These are phyloP conservation scores for Clinocottus analis DNA, from an alignment of 2,113 vertebrate genomes.

Conservation along the genomic window DNA sequence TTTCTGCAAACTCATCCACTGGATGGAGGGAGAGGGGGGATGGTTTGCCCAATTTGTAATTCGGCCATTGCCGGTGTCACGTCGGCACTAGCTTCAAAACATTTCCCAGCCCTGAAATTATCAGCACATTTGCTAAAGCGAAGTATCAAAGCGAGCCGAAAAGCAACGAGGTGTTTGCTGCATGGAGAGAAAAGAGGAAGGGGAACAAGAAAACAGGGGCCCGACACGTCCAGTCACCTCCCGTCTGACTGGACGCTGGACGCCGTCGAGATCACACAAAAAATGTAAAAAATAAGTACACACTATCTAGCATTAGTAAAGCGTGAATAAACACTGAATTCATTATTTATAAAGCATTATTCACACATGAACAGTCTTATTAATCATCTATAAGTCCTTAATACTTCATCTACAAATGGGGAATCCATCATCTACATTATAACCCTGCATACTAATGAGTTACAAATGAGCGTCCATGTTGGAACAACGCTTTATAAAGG, in stretches of 20 bases:
- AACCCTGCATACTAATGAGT: no score
- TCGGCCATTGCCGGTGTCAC: neutral
- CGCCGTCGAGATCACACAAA: neutral
- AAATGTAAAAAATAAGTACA: neutral
- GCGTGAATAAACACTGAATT: no score
- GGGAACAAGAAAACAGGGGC: neutral
- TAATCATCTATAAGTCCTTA: no score
- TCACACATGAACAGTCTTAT: no score
- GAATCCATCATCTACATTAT: no score
- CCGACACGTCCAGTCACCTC: slow-evolving; percentile 15
- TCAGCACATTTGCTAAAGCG: neutral
- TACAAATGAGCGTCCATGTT: no score
- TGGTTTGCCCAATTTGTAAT: neutral
- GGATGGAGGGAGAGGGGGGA: no score
- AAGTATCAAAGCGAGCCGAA: neutral
- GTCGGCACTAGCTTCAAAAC: neutral
- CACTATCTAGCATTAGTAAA: no score
- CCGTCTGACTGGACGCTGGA: slow-evolving; percentile 6
- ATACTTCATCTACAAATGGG: no score
- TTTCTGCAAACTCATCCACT: neutral
- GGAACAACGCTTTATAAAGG: no score
- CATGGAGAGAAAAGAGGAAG: neutral
- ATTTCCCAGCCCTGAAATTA: neutral
- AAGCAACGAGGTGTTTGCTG: neutral
- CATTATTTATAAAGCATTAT: no score